Conservation (phyloP, 1,140 invertebrate genomes). For the Centruroides vittatus region DNA sequence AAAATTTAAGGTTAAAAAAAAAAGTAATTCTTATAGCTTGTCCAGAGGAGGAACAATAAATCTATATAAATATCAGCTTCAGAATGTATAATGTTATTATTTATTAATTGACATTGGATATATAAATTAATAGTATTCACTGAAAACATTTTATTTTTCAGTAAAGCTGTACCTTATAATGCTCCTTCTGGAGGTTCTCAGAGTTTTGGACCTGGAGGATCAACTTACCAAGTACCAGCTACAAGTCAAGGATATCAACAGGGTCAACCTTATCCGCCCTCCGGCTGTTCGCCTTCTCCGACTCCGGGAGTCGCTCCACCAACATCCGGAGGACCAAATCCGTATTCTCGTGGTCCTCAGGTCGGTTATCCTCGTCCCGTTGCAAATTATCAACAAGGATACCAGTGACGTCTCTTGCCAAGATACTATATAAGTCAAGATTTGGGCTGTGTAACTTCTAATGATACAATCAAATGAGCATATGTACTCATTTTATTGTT, state of each 20-base stretch:
- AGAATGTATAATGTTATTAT: too few relatives aligned
- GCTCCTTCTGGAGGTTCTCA: neutral
- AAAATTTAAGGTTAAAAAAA: too few relatives aligned
- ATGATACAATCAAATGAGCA: too few relatives aligned
- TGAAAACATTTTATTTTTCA: neutral
- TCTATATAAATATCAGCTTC: too few relatives aligned
- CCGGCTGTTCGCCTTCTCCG: slow-evolving; percentile 6
- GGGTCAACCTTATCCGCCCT: slow-evolving; percentile 7
- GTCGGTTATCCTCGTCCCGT: slow-evolving; percentile 6
- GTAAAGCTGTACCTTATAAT: slow-evolving; percentile 2
- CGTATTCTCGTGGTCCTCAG: slow-evolving; percentile 9
- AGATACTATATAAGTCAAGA: too few relatives aligned
- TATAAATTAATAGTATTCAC: too few relatives aligned
- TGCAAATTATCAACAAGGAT: slow-evolving; percentile 7
- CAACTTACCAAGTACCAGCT: slow-evolving; percentile 1
- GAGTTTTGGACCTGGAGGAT: too few relatives aligned
- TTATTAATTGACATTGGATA: too few relatives aligned
- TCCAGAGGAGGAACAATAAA: too few relatives aligned
- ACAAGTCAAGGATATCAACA: neutral
- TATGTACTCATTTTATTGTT: too few relatives aligned
- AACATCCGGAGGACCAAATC: slow-evolving; percentile 1
- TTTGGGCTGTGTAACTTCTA: too few relatives aligned
- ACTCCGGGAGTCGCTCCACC: neutral
- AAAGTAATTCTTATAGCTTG: too few relatives aligned
- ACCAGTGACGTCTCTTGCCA: neutral